Percentiles rank a stretch among this genome's conserved stretches.
phyloP scores from a whole-genome alignment of 2,797 vertebrate genomes.

The Micromesistius poutassou region DNA sequence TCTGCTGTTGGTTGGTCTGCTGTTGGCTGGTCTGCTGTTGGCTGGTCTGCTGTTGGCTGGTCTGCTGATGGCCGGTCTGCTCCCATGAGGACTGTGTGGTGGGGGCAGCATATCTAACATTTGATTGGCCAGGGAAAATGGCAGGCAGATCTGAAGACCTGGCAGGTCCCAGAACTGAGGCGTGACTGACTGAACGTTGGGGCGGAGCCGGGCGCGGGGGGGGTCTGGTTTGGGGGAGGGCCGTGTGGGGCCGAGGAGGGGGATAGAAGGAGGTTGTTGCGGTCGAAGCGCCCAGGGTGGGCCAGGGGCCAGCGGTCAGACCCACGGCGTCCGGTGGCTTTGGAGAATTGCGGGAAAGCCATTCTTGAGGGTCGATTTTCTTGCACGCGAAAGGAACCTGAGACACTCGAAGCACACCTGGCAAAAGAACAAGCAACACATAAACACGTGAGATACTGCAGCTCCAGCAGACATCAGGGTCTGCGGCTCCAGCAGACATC shows the following conservation, averaged over 20 bases:
- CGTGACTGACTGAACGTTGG: neutral
- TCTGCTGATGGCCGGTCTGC: too few species aligned
- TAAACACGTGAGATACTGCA: neutral
- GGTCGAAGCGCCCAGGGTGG: rapidly evolving
- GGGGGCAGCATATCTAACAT: neutral
- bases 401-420: slow-evolving; percentile 26
- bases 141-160: neutral
- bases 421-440: slow-evolving; percentile 2
- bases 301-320: too few species aligned
- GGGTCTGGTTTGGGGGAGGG: neutral
- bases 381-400: slow-evolving; percentile 40
- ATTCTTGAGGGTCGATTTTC: neutral
- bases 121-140: neutral
- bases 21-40: too few species aligned
- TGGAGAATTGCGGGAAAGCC: too few species aligned
- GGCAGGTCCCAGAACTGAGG: neutral
- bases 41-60: too few species aligned
- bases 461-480: neutral
- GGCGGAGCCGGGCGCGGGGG: too few species aligned
- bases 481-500: neutral
- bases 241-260: neutral
- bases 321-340: neutral
- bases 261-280: neutral
- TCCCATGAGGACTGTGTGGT: neutral
- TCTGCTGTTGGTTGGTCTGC: too few species aligned